These are phyloP conservation scores for Dolichotis patagonum DNA, from an alignment of 2,113 vertebrate species.

Conservation along the genomic window DNA sequence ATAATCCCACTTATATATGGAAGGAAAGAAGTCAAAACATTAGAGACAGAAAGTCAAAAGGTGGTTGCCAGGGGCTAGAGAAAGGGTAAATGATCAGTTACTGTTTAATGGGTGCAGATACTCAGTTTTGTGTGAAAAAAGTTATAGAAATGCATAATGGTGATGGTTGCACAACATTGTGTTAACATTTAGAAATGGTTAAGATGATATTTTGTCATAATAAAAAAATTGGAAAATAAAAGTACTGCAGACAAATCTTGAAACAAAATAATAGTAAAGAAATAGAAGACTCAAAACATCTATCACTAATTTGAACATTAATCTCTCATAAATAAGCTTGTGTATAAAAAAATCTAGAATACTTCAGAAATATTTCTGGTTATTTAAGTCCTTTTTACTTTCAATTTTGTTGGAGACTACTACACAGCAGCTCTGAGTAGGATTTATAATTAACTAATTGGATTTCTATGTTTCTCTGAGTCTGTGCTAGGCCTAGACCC, in stretches of 20 bases:
- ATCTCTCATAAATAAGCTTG: neutral
- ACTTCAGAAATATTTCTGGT: neutral
- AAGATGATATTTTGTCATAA: neutral
- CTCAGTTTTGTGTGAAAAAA: neutral
- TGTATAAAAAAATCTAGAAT: neutral
- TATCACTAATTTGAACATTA: neutral
- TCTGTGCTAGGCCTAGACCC: too few species aligned
- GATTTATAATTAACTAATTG: too few species aligned
- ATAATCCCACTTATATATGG: neutral
- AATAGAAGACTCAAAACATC: neutral
- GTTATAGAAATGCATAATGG: neutral
- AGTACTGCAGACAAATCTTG: neutral
- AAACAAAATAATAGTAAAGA: neutral
- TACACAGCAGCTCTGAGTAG: too few species aligned
- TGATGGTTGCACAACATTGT: too few species aligned
- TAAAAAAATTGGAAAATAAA: neutral
- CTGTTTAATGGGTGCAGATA: neutral
- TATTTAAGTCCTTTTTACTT: neutral
- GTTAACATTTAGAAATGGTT: too few species aligned
- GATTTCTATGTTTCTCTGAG: too few species aligned
- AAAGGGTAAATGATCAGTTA: neutral
- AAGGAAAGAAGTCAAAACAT: neutral
- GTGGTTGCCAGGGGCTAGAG: neutral
- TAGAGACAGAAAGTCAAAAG: neutral
- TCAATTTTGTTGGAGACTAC: too few species aligned